Evolutionary conservation across 2,888 invertebrate species (phyloP).

Genomic region (Omphaloscelis lunosa): DNA sequence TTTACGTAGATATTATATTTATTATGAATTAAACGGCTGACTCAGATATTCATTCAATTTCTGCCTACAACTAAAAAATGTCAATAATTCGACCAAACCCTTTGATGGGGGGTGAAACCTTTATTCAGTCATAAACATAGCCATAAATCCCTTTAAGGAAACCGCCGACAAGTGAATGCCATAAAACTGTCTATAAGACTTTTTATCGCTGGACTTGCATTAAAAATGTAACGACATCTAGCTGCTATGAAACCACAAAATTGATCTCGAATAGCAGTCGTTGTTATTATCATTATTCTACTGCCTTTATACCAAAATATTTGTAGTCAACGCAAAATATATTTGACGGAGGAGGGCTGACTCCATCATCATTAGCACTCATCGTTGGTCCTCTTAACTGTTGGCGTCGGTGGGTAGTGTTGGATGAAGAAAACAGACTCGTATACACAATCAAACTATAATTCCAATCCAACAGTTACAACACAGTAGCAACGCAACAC

Average conservation of each 20-base stretch:
- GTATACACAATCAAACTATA: no score
- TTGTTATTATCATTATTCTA: no score
- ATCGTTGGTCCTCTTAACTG: no score
- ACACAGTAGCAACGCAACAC: no score
- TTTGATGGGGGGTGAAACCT: constrained; percentile 27
- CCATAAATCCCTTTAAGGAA: constrained; percentile 27
- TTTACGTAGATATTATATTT: neutral
- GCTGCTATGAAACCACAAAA: neutral
- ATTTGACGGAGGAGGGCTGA: no score
- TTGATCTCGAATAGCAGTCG: neutral
- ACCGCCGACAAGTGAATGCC: constrained; percentile 13
- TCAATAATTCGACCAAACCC: constrained; percentile 37
- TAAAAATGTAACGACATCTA: constrained; percentile 25
- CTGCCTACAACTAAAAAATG: constrained; percentile 31
- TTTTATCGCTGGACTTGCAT: constrained; percentile 39
- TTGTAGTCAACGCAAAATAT: no score
- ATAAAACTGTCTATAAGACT: constrained; percentile 41
- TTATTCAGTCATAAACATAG: constrained; percentile 54
- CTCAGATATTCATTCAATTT: constrained; percentile 25
- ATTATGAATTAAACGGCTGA: neutral
- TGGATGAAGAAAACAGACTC: no score
- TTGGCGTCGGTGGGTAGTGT: no score
- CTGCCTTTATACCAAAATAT: no score
- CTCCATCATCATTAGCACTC: no score
- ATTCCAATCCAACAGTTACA: no score